A percentile compares a stretch with the other conserved stretches of the same genome.
These are phyloP conservation scores for Garra rufa DNA, from an alignment of 2,113 vertebrate species.

Conservation along the genomic window DNA sequence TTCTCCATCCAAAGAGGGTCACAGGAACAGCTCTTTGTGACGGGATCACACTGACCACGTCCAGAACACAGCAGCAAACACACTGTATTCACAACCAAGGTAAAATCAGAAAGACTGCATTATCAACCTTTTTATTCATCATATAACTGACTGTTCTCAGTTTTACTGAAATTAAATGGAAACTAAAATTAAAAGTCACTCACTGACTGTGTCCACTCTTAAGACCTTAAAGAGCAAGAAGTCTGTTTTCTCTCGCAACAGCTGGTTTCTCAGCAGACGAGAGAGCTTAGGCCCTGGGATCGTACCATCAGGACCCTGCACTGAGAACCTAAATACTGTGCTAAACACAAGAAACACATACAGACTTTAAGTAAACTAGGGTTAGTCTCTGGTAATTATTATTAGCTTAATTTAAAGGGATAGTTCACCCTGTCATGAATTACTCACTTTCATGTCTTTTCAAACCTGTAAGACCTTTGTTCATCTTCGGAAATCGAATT, in stretches of 20 bases:
- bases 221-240: constrained; percentile 89
- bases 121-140: background rate
- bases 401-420: background rate
- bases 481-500: no score
- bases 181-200: constrained; percentile 56
- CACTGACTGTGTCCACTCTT: constrained; percentile 86
- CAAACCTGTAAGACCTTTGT: no score
- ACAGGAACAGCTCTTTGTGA: constrained; percentile 86
- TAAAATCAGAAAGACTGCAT: background rate
- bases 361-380: background rate
- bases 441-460: no score
- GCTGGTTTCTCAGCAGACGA: constrained; percentile 75
- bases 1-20: constrained; percentile 93
- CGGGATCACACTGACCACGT: constrained; percentile 86
- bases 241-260: constrained; percentile 83
- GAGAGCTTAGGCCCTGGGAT: constrained; percentile 78
- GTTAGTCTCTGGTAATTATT: background rate
- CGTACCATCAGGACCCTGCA: constrained; percentile 76
- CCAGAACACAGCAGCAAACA: constrained; percentile 87
- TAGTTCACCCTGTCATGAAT: no score
- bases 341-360: constrained; percentile 68
- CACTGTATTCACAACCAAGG: constrained; percentile 67
- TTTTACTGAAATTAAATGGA: background rate
- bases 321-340: constrained; percentile 83
- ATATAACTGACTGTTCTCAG: background rate